Conservation (phyloP, 2,888 invertebrate species). For the Tricholauxania praeusta region DNA sequence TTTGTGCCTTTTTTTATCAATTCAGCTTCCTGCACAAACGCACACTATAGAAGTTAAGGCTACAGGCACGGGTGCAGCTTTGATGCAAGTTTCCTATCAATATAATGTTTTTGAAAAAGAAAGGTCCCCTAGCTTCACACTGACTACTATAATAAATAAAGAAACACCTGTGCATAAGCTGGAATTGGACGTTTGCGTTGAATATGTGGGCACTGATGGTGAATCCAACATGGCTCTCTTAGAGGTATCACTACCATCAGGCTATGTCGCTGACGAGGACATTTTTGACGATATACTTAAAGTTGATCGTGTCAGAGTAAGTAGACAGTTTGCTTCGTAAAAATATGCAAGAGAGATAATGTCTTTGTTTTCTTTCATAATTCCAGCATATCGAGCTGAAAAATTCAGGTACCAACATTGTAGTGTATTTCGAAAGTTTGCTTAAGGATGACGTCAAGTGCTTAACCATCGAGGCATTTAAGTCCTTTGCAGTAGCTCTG, state of each 20-base stretch:
- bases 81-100: constrained; percentile 82
- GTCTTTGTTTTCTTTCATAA: background rate
- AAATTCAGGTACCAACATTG: constrained; percentile 73
- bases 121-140: constrained; percentile 86
- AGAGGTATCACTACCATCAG: constrained; percentile 90
- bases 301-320: constrained; percentile 68
- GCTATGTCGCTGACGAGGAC: constrained; percentile 85
- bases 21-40: constrained; percentile 65
- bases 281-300: constrained; percentile 74
- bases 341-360: background rate
- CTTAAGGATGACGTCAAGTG: constrained; percentile 74
- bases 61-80: constrained; percentile 82
- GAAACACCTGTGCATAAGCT: constrained; percentile 81
- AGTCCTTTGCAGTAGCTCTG: constrained; percentile 85
- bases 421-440: constrained; percentile 81
- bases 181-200: constrained; percentile 84
- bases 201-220: constrained; percentile 71
- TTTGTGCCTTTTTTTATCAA: background rate
- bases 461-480: constrained; percentile 85
- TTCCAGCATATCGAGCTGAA: constrained; percentile 75
- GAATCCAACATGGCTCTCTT: constrained; percentile 91
- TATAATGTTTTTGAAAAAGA: constrained; percentile 90
- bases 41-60: constrained; percentile 80
- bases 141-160: constrained; percentile 86
- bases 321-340: constrained; percentile 30